phyloP scores from a whole-genome alignment of 30 jellyfish, hydroid and myxozoan species.

The Hydractinia symbiolongicarpus region DNA sequence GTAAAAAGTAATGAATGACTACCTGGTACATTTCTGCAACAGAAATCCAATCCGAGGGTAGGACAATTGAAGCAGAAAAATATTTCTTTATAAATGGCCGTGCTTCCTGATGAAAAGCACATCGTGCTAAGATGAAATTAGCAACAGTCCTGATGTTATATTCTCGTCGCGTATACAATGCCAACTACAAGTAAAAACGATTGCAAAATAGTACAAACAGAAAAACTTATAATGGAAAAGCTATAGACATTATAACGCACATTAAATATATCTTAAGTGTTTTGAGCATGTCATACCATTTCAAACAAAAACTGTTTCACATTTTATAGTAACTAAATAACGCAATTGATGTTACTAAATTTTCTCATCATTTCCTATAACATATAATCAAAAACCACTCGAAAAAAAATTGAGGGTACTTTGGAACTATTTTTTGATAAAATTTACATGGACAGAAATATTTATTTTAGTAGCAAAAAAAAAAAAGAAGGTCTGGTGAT shows the following conservation, averaged over 20 bases:
- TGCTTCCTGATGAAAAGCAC: constrained; percentile 55
- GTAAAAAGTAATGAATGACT: background rate
- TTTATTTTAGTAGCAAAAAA: background rate
- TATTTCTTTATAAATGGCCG: constrained; percentile 70
- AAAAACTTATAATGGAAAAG: background rate
- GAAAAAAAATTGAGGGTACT: too few species aligned
- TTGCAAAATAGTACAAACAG: background rate
- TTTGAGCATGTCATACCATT: too few species aligned
- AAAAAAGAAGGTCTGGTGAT: background rate
- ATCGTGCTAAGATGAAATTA: constrained; percentile 58
- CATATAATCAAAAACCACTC: too few species aligned
- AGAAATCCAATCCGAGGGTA: constrained; percentile 93
- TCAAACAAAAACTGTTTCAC: too few species aligned
- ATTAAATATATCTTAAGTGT: background rate
- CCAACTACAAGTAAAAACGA: constrained; percentile 33
- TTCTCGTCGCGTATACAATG: constrained; percentile 59
- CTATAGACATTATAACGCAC: too few species aligned
- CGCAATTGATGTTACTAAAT: too few species aligned
- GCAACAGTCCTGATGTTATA: constrained; percentile 58
- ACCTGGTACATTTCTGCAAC: constrained; percentile 86
- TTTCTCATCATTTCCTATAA: too few species aligned
- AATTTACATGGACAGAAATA: background rate
- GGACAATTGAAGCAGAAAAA: constrained; percentile 34
- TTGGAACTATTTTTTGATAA: background rate
- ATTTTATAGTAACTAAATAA: too few species aligned